phyloP scores from a whole-genome alignment of 2,113 vertebrate species.

The Mormyrus lacerda region DNA sequence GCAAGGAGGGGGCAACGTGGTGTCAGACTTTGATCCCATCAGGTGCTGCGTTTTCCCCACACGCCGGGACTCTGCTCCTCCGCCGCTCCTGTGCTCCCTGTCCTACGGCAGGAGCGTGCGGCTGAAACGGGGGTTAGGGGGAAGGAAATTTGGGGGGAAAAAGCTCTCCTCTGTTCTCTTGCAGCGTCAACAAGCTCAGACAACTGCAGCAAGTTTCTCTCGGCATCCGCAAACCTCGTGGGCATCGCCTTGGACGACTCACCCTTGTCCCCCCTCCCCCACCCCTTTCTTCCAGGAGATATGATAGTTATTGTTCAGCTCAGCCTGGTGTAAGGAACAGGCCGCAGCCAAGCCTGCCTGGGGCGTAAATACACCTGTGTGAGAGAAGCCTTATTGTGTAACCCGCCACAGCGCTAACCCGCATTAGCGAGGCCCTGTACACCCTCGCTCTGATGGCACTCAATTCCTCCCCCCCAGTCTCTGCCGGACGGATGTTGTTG shows the following conservation, averaged over 20 bases:
- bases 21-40: conserved; percentile 95
- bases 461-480: conserved; percentile 58
- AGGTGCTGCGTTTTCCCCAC: conserved; percentile 95
- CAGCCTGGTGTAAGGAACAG: conserved; percentile 95
- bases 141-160: conserved; percentile 46
- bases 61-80: conserved; percentile 97
- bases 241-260: conserved; percentile 88
- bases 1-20: conserved; percentile 92
- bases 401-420: conserved; percentile 75
- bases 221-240: conserved; percentile 89
- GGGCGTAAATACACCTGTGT: conserved; percentile 99
- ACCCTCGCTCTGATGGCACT: conserved; percentile 60
- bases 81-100: conserved; percentile 89
- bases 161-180: conserved; percentile 69
- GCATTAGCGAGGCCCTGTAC: conserved; percentile 66
- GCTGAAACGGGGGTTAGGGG: conserved; percentile 55
- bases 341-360: conserved; percentile 89
- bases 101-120: conserved; percentile 94
- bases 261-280: conserved; percentile 47
- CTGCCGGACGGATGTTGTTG: conserved; percentile 57
- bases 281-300: conserved; percentile 75
- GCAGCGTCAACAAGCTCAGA: conserved; percentile 99
- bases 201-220: conserved; percentile 92
- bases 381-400: conserved; percentile 88
- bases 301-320: conserved; percentile 98